Percentiles rank a stretch among this genome's conserved stretches.
Evolutionary conservation across 53 echinoderm and acorn worm species (phyloP).

Genomic region (Henricia sp.): DNA sequence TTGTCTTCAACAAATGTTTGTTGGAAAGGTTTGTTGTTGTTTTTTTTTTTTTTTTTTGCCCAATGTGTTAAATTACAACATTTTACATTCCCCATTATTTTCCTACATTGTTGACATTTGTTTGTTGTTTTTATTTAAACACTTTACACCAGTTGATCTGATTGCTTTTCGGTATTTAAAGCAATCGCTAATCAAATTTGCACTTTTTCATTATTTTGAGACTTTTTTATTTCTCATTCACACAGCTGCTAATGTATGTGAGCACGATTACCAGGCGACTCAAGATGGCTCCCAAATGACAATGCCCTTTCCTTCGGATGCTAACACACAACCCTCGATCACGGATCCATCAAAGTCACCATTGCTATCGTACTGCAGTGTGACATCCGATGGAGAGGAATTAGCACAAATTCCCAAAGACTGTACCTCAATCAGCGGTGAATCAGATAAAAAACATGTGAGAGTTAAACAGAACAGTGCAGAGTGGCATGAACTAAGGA

Average conservation of each 20-base stretch:
- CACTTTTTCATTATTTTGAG: too few relatives aligned
- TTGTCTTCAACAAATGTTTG: too few relatives aligned
- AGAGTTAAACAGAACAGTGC: slow-evolving; percentile 5
- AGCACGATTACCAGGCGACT: not conserved
- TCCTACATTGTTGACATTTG: too few relatives aligned
- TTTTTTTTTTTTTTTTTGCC: too few relatives aligned
- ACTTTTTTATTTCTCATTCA: too few relatives aligned
- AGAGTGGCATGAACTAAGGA: slow-evolving; percentile 6
- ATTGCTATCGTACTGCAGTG: not conserved
- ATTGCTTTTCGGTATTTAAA: too few relatives aligned
- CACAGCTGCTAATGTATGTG: not conserved
- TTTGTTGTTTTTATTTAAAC: too few relatives aligned
- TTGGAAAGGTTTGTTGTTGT: too few relatives aligned
- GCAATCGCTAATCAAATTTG: too few relatives aligned
- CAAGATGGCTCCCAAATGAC: not conserved
- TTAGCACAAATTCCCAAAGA: not conserved
- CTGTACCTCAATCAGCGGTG: not conserved
- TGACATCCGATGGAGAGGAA: not conserved
- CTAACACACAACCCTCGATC: not conserved
- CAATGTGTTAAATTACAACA: too few relatives aligned
- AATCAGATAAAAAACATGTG: not conserved
- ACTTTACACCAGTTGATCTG: too few relatives aligned
- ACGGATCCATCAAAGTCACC: not conserved
- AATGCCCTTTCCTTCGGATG: not conserved
- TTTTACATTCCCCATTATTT: too few relatives aligned